Evolutionary conservation across 2,113 vertebrate species (phyloP), one percentile per base, ranked within the genome.

Genomic region (Oostethus manadensis): DNA sequence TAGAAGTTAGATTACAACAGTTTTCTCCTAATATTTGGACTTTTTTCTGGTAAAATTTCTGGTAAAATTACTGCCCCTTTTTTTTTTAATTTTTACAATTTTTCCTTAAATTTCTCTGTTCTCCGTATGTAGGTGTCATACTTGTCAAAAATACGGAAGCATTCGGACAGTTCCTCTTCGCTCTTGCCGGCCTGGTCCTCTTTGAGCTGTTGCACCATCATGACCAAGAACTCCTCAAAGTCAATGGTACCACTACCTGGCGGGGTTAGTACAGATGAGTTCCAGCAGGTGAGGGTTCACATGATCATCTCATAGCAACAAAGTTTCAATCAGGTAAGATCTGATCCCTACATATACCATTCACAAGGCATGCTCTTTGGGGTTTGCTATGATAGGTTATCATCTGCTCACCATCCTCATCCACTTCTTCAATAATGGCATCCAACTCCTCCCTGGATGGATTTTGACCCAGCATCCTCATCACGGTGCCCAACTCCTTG

Each of bases 151-250:
- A 99, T 87, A 22, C 97, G 93, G 89, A 98, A 99, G 65, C 93
- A 95, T 77, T 98, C 96, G 2, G 97, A 94, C 80, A 98, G 58
- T 85, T 98, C 97, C 76, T 98, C 96, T 84, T 98, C 96, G 1
- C 84, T 92, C 84, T 97, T 98, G 14, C 97, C 96, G 22, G 94
- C 93, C 64, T 95, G 94, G 1, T 99, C 97, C 89, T 99, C 97
- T 79, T 99, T 98, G 84, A 99, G 88, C 90, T 97, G 95, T 60
- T 93, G 93, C 90, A 98, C 96, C 97, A 99, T 99, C 95, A 99
- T 99, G 87, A 98, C 95, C 94, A 99, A 61, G 93, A 98, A 98
- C 94, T 99, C 97, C 80, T 99, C 96, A 0, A 99, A 99, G 93
- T 99, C 97, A 2, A 98, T 99, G 77, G 95, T 97, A 5, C 95